These are phyloP conservation scores for Zeuzera pyrina DNA, from an alignment of 2,888 invertebrate genomes.

Conservation along the genomic window DNA sequence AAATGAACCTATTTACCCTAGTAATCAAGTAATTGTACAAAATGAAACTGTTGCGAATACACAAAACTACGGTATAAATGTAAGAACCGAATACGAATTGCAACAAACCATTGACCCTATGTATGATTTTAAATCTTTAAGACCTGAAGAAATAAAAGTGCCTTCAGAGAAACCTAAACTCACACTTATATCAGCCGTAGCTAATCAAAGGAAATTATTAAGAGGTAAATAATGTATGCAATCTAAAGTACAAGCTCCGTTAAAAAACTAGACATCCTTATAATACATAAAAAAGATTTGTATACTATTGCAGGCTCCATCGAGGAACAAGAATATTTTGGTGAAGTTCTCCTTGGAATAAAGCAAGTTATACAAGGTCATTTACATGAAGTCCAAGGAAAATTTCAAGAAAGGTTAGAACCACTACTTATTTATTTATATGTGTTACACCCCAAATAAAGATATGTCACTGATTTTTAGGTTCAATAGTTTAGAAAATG, in stretches of 20 bases:
- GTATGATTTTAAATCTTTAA: slow-evolving; percentile 49
- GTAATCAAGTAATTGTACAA: slow-evolving; percentile 27
- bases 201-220: slow-evolving; percentile 73
- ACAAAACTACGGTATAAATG: slow-evolving; percentile 33
- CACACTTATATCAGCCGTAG: slow-evolving; percentile 69
- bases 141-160: slow-evolving; percentile 68
- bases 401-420: slow-evolving; percentile 75
- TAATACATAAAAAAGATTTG: slow-evolving; percentile 16
- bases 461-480: slow-evolving; percentile 32
- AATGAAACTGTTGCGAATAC: slow-evolving; percentile 20
- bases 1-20: slow-evolving; percentile 20
- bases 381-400: slow-evolving; percentile 79
- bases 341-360: slow-evolving; percentile 84
- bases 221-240: slow-evolving; percentile 52
- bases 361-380: slow-evolving; percentile 86
- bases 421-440: too few relatives aligned
- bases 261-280: neutral
- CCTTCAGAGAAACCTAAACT: slow-evolving; percentile 72
- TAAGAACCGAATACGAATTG: slow-evolving; percentile 40
- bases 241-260: neutral
- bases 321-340: slow-evolving; percentile 86
- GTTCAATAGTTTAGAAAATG: slow-evolving; percentile 83
- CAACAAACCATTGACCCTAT: slow-evolving; percentile 40
- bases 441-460: neutral
- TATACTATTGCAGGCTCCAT: slow-evolving; percentile 67